Base-by-base conservation (phyloP, 1,140 invertebrate species). In the Drosophila neocordata region DNA sequence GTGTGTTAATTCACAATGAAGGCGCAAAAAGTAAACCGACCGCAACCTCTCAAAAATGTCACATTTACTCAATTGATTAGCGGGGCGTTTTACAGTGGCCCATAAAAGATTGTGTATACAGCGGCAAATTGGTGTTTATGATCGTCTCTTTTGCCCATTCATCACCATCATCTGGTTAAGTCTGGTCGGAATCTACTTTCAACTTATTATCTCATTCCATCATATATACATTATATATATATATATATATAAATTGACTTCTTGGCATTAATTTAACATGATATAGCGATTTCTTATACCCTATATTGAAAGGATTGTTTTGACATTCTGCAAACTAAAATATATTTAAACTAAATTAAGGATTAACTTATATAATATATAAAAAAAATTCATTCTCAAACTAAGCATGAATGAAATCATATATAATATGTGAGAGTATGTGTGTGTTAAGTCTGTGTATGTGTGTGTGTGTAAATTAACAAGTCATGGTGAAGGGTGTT, bases 71-170 rank as follows among this genome's bases (percentile, higher is more conserved):
- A 74, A 74, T 44, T 58, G 34, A 65, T 75, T 75, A 74, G 71
- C 72, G 55, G 4, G 8, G 27, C 56, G 71, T 57, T 74, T 31
- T 73, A 74, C 71, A 68, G 64, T 74, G 57, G 31, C 57, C 64
- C 72, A 74, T 74, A 67, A 74, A 74, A 74, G 34, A 37, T 37
- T 74, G 41, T 38, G 56, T 51, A 73, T 48, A 41, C 53, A 60
- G 68, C 70, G 60, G 56, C 64, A 73, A 73, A 73, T 73, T 73
- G 61, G 34, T 71, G 34, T 73, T 73, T 73, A 73, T 73, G 70
- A 41, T 34, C 20, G 5, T 7, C 8, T 24, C 12, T 3, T 31
- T 31, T 31, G 27, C 27, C 27, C 27, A 9, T 55, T 70, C 67
- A 41, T 48, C 34, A 27, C 15, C n/a, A 62, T 59, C 48, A 72